Evolutionary conservation across 2,113 vertebrate genomes (phyloP).

Genomic region (Taurulus bubalis): DNA sequence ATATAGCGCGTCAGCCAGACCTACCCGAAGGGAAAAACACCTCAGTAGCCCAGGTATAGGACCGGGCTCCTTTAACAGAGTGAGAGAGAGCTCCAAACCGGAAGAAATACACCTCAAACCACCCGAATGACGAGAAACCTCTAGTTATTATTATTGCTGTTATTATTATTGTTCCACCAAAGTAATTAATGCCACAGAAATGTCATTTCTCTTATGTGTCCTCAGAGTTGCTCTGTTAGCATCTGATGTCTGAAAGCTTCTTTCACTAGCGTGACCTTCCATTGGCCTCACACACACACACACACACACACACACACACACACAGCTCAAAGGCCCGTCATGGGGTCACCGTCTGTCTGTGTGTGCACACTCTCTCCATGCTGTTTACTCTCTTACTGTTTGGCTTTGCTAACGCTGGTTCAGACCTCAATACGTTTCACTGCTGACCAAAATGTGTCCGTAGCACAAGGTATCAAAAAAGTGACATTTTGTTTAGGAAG

Average conservation of each 20-base stretch:
- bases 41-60: no score
- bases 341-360: conserved; percentile 34
- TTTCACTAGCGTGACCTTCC: conserved; percentile 57
- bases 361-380: neutral
- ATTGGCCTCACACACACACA: conserved; percentile 30
- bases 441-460: neutral
- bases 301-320: conserved; percentile 14
- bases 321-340: conserved; percentile 49
- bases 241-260: conserved; percentile 27
- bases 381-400: conserved; percentile 46
- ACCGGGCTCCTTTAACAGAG: no score
- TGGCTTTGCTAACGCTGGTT: conserved; percentile 17
- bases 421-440: neutral
- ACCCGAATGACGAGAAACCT: neutral
- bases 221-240: neutral
- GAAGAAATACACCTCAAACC: neutral
- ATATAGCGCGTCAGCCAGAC: no score
- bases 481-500: no score
- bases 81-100: no score
- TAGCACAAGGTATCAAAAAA: neutral
- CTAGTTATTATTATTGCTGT: neutral
- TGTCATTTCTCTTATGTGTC: neutral
- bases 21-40: no score
- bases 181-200: neutral
- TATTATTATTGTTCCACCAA: neutral